Percentiles rank a stretch among this genome's conserved stretches.
These are phyloP conservation scores for Hemibagrus guttatus DNA, from an alignment of 2,797 vertebrate species.

Conservation along the genomic window DNA sequence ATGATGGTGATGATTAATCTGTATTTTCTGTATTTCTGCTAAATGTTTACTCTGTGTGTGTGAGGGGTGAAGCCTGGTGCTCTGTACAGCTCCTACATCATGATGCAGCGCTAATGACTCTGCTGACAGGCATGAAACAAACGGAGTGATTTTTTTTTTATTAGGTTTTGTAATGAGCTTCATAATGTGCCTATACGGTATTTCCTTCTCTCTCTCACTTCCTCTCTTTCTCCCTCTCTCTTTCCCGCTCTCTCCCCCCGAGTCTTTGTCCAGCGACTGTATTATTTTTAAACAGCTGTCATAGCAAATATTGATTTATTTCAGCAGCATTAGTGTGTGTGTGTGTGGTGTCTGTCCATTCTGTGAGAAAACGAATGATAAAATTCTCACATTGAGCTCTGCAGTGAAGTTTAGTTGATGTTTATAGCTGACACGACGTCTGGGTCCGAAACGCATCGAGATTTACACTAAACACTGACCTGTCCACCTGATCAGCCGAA, in stretches of 20 bases:
- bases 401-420: background rate
- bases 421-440: background rate
- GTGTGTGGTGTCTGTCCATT: background rate
- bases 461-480: background rate
- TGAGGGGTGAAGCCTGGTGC: background rate
- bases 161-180: slow-evolving; percentile 16
- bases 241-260: no score
- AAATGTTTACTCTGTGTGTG: background rate
- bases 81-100: background rate
- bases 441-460: background rate
- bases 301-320: background rate
- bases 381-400: background rate
- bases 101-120: background rate
- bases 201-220: no score
- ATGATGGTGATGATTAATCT: background rate
- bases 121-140: slow-evolving; percentile 40
- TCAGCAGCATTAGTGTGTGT: background rate
- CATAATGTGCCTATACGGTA: background rate
- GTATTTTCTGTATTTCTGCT: background rate
- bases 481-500: background rate
- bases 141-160: background rate
- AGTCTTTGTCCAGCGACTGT: background rate
- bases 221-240: no score
- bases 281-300: background rate
- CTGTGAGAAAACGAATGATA: no score